Evolutionary conservation across 1,140 invertebrate species (phyloP).

Genomic region (Drosophila melanica): DNA sequence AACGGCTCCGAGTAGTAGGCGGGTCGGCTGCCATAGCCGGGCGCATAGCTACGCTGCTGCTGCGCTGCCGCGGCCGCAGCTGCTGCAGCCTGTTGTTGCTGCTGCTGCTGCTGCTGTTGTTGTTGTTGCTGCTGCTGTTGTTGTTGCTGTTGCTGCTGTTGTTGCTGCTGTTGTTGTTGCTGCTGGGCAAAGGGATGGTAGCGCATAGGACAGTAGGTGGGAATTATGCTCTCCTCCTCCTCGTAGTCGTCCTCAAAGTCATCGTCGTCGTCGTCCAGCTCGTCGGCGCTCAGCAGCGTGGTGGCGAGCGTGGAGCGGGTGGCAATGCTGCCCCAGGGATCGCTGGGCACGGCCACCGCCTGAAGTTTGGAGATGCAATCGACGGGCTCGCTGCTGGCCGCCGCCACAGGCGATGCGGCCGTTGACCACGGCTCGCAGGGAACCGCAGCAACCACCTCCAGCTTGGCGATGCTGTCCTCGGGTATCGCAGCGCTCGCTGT

Average conservation of each 20-base stretch:
- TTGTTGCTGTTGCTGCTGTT: conserved; percentile 55
- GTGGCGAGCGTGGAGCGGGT: conserved; percentile 85
- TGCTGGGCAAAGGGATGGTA: conserved; percentile 75
- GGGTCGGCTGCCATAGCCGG: conserved; percentile 73
- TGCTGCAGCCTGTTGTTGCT: conserved; percentile 36
- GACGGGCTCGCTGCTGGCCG: conserved; percentile 57
- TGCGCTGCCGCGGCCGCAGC: conserved; percentile 48
- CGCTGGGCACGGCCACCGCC: conserved; percentile 85
- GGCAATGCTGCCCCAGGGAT: conserved; percentile 84
- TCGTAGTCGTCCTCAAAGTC: conserved; percentile 86
- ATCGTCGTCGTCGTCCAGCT: conserved; percentile 85
- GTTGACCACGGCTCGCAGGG: conserved; percentile 75
- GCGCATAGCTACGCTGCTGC: conserved; percentile 55
- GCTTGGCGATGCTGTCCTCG: conserved; percentile 85
- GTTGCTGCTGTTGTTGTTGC: conserved; percentile 51
- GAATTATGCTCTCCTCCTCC: conserved; percentile 84
- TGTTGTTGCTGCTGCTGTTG: conserved; percentile 59
- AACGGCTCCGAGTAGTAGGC: conserved; percentile 83
- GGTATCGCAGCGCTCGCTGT: conserved; percentile 75
- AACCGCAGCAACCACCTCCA: conserved; percentile 78
- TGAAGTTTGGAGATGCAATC: conserved; percentile 84
- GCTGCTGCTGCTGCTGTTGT: conserved; percentile 58
- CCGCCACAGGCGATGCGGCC: conserved; percentile 31
- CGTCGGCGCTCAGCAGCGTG: conserved; percentile 84
- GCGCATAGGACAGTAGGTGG: conserved; percentile 79